Evolutionary conservation across 2,113 vertebrate species (phyloP), one percentile per base, ranked within the genome.

Genomic region (Actenoides hombroni): DNA sequence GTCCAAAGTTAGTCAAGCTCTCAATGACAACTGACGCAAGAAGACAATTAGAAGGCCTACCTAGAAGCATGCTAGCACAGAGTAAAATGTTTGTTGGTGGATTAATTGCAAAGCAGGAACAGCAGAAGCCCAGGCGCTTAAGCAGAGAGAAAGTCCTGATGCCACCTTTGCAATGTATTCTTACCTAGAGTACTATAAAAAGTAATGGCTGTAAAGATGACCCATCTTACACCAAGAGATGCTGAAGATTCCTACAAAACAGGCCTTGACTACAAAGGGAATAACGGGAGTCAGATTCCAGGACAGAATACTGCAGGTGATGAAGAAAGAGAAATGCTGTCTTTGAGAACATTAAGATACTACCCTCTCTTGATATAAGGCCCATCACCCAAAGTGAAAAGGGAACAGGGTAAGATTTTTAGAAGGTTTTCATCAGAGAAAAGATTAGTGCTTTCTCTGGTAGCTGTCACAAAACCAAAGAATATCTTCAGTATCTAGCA

Each of bases 331-430:
- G 85, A 95, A 88, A 93, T 86, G 68, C 90, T 92, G 94, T 85
- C 95, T 96, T 88, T 83, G 82, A 97, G 74, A 94, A 92, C 88
- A 71, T 68, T 10, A 97, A 96, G 91, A 63, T 77, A 80, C 19
- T 86, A 91, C 82, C 81, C 82, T 83, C 93, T 86, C 77, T 44
- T 83, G 94, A 94, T 42, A 93, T 31, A 96, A 96, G 89, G 82
- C 95, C 98, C 98, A 84, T 97, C 98, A 98, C 97, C 98, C 97
- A 96, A 93, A 98, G 88, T 80, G 92, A 97, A 91, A 92, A 90
- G 59, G 42, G 81, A 90, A 85, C 84, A 86, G 51, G 90, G 29
- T 74, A 90, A 94, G 93, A 94, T 83, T 86, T 51, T 97, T 73
- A 95, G 86, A 88, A 94, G 69, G 51, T 89, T 91, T 91, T 91